Evolutionary conservation across 2,113 vertebrate species (phyloP).

Genomic region (Martes martes): DNA sequence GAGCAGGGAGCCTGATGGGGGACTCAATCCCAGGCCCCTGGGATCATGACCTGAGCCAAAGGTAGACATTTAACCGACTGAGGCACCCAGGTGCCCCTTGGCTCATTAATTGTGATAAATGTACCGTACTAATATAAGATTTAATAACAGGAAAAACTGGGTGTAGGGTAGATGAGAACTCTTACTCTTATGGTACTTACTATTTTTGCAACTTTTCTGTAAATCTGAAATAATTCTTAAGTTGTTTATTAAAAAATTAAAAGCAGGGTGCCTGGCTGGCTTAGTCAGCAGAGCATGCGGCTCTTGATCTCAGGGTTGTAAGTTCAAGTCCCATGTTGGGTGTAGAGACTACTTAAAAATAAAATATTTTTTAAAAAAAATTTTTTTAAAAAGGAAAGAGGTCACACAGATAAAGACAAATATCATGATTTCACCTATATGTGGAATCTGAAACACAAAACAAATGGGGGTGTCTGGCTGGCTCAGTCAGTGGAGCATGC

Average conservation of each 20-base stretch:
- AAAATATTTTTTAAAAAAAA: not conserved
- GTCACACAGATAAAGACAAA: not conserved
- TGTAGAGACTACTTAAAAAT: not conserved
- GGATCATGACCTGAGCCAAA: too few species aligned
- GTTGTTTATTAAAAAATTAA: not conserved
- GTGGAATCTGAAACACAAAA: not conserved
- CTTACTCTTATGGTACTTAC: not conserved
- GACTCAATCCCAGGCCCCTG: too few species aligned
- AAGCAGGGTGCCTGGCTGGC: not conserved
- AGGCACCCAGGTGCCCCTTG: too few species aligned
- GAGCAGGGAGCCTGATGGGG: too few species aligned
- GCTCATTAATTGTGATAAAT: not conserved
- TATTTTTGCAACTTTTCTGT: not conserved
- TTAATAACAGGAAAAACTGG: not conserved
- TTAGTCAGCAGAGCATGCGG: not conserved
- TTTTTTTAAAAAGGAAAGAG: not conserved
- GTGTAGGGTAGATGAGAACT: not conserved
- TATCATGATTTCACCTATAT: not conserved
- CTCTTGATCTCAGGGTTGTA: not conserved
- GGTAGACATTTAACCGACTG: too few species aligned
- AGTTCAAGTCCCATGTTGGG: not conserved
- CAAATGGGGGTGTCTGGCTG: not conserved
- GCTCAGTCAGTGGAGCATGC: not conserved
- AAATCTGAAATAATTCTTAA: slow-evolving; percentile 4
- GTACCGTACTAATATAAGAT: not conserved